Percentiles rank a stretch among this genome's conserved stretches.
phyloP scores from a whole-genome alignment of 2,888 invertebrate species.

The Hydraecia micacea region DNA sequence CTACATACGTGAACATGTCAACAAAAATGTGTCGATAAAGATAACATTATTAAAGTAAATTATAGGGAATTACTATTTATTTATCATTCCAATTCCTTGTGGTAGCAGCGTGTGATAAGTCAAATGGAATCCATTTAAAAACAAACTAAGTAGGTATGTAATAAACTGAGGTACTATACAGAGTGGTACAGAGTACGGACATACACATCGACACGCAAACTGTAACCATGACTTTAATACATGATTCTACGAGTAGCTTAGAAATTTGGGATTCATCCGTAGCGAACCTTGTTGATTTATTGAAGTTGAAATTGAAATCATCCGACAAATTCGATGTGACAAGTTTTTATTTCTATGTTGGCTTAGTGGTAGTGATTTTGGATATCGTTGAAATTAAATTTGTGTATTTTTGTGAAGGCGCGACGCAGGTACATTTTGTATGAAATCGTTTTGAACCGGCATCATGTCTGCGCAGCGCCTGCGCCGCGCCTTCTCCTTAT shows the following conservation, averaged over 20 bases:
- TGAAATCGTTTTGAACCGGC: too few species aligned
- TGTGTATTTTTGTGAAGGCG: too few species aligned
- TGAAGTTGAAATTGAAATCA: conserved; percentile 10
- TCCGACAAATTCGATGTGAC: conserved; percentile 5
- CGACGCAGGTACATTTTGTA: too few species aligned
- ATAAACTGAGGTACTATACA: neutral
- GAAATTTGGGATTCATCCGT: conserved; percentile 6
- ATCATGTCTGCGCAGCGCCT: too few species aligned
- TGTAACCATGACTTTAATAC: too few species aligned
- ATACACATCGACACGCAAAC: too few species aligned
- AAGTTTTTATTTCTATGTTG: conserved; percentile 1
- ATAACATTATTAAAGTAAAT: conserved; percentile 29
- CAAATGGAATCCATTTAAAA: conserved; percentile 11
- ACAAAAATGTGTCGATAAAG: conserved; percentile 6
- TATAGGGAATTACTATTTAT: neutral
- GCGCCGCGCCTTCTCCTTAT: too few species aligned
- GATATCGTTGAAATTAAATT: neutral
- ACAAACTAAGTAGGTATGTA: conserved; percentile 18
- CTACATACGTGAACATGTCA: neutral
- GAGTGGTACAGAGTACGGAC: too few species aligned
- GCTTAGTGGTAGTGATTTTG: neutral
- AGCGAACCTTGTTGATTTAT: conserved; percentile 23
- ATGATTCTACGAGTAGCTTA: too few species aligned
- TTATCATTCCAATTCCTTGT: neutral
- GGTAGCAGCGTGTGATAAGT: conserved; percentile 20